These are phyloP conservation scores for Babyrousa celebensis DNA, from an alignment of 2,797 vertebrate genomes.

Conservation along the genomic window DNA sequence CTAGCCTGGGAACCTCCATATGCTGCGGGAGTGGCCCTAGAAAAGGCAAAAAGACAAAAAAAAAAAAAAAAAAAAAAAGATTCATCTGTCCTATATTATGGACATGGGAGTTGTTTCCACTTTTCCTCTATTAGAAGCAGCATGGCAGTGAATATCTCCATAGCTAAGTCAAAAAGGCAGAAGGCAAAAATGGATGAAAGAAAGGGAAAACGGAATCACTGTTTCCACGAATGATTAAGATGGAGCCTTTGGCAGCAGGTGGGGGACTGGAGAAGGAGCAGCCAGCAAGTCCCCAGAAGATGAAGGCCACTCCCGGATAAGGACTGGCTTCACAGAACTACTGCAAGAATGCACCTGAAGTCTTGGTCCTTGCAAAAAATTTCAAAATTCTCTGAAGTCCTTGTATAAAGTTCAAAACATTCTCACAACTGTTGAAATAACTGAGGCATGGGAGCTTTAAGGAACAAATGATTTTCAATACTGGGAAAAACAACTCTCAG, in stretches of 20 bases:
- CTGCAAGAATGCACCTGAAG: background rate
- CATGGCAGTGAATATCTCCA: background rate
- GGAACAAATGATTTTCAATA: background rate
- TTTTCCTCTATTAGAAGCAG: constrained; percentile 18
- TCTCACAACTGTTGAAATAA: constrained; percentile 35
- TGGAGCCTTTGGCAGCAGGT: constrained; percentile 25
- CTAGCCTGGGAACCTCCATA: no score
- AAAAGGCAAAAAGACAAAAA: no score
- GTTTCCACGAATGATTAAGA: background rate
- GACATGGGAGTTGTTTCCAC: constrained; percentile 6
- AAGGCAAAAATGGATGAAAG: constrained; percentile 39
- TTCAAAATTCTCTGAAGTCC: constrained; percentile 33
- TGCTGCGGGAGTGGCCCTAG: no score
- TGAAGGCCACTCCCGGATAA: background rate
- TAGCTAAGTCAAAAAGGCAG: constrained; percentile 42
- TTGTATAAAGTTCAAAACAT: constrained; percentile 52
- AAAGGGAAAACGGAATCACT: constrained; percentile 29
- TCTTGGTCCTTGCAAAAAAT: background rate
- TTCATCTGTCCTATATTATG: background rate
- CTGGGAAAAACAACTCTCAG: constrained; percentile 18
- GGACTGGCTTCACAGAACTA: background rate
- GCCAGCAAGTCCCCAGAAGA: background rate
- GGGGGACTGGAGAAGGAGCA: background rate
- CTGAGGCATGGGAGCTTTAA: background rate
- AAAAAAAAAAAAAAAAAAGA: background rate